Conservation (phyloP, 1,140 invertebrate genomes). For the Aphis craccivora region DNA sequence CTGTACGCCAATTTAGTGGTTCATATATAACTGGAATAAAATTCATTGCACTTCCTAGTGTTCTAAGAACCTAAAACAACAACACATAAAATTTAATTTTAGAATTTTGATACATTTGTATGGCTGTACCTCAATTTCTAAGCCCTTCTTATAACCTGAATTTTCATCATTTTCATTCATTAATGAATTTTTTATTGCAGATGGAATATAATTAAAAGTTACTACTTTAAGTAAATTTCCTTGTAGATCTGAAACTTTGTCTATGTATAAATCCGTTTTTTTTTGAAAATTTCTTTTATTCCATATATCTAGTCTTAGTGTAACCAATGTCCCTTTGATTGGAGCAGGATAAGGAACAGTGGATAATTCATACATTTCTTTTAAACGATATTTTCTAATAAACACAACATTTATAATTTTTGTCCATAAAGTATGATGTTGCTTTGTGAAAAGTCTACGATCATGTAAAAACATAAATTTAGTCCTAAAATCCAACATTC, state of each 20-base stretch:
- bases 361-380: slow-evolving; percentile 72
- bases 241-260: slow-evolving; percentile 71
- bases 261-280: slow-evolving; percentile 60
- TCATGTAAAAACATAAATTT: slow-evolving; percentile 77
- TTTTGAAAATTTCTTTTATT: slow-evolving; percentile 66
- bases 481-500: slow-evolving; percentile 73
- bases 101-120: not conserved
- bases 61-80: slow-evolving; percentile 70
- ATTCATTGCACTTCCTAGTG: slow-evolving; percentile 74
- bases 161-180: slow-evolving; percentile 21
- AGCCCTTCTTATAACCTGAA: slow-evolving; percentile 63
- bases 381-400: slow-evolving; percentile 67
- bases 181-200: slow-evolving; percentile 65
- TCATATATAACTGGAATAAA: slow-evolving; percentile 74
- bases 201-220: slow-evolving; percentile 74
- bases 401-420: slow-evolving; percentile 79
- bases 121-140: slow-evolving; percentile 71
- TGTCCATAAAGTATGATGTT: slow-evolving; percentile 79
- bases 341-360: slow-evolving; percentile 76
- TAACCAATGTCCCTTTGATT: slow-evolving; percentile 66
- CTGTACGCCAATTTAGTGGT: slow-evolving; percentile 67
- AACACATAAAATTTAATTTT: not conserved
- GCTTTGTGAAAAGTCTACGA: slow-evolving; percentile 70
- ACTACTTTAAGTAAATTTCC: slow-evolving; percentile 69
- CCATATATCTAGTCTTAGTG: slow-evolving; percentile 72